Evolutionary conservation across 2,888 invertebrate genomes (phyloP).

Genomic region (Monoplex corrugatus): DNA sequence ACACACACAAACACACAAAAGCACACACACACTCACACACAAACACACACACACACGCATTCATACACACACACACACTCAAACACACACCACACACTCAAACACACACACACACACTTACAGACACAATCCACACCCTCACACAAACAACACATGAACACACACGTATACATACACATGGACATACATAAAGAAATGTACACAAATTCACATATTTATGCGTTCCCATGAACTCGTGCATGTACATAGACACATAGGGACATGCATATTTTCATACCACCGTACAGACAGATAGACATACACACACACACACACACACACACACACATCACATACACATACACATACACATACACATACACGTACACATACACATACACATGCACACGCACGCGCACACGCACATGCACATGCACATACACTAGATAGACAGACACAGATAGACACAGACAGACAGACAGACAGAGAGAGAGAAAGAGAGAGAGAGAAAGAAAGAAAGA

Average conservation of each 20-base stretch:
- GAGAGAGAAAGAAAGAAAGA: conserved; percentile 1
- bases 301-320: too few species aligned
- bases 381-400: background rate
- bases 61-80: conserved; percentile 19
- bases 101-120: background rate
- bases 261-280: too few species aligned
- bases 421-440: too few species aligned
- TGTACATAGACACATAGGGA: background rate
- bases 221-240: too few species aligned
- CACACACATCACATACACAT: too few species aligned
- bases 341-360: background rate
- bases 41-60: conserved; percentile 23
- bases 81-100: background rate
- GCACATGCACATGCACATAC: too few species aligned
- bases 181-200: background rate
- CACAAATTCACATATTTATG: background rate
- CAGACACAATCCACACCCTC: background rate
- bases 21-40: conserved; percentile 7
- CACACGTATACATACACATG: background rate
- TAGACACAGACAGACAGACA: background rate
- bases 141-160: background rate
- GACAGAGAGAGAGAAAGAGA: conserved; percentile 42
- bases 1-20: background rate
- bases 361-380: background rate
- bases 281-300: too few species aligned